Conservation (phyloP, 2,888 invertebrate genomes). For the Listrodromus nycthemerus region DNA sequence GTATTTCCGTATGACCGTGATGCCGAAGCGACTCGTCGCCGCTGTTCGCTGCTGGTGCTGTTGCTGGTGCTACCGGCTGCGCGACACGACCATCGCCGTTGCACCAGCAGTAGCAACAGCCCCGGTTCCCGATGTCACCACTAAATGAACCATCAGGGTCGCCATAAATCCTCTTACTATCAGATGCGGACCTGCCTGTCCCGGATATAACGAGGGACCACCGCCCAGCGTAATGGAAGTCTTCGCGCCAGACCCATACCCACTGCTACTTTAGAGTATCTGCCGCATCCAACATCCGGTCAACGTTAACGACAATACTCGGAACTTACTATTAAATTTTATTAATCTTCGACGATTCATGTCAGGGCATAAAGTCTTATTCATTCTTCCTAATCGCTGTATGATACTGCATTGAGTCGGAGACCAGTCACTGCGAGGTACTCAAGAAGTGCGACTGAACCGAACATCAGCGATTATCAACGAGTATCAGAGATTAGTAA, state of each 20-base stretch:
- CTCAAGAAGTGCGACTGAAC: neutral
- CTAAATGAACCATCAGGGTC: slow-evolving; percentile 82
- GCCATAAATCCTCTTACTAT: slow-evolving; percentile 80
- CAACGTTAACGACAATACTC: slow-evolving; percentile 13
- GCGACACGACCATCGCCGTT: slow-evolving; percentile 62
- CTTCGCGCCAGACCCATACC: slow-evolving; percentile 72
- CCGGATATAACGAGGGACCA: slow-evolving; percentile 81
- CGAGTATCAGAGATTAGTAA: neutral
- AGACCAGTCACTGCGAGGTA: neutral
- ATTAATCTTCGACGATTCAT: neutral
- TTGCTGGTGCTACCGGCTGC: slow-evolving; percentile 57
- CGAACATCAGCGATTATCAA: neutral
- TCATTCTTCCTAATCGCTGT: neutral
- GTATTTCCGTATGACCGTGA: slow-evolving; percentile 79
- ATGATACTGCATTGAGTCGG: neutral
- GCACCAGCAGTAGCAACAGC: slow-evolving; percentile 49
- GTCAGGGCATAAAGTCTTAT: neutral
- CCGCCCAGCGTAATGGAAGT: slow-evolving; percentile 80
- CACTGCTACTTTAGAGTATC: neutral
- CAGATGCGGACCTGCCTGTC: slow-evolving; percentile 78
- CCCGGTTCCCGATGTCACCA: slow-evolving; percentile 78
- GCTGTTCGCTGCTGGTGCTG: slow-evolving; percentile 51
- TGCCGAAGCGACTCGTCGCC: slow-evolving; percentile 64
- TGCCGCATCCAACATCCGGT: slow-evolving; percentile 7
- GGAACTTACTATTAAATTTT: slow-evolving; percentile 4